These are phyloP conservation scores for Dufourea novaeangliae DNA, from an alignment of 1,140 invertebrate genomes.

Conservation along the genomic window DNA sequence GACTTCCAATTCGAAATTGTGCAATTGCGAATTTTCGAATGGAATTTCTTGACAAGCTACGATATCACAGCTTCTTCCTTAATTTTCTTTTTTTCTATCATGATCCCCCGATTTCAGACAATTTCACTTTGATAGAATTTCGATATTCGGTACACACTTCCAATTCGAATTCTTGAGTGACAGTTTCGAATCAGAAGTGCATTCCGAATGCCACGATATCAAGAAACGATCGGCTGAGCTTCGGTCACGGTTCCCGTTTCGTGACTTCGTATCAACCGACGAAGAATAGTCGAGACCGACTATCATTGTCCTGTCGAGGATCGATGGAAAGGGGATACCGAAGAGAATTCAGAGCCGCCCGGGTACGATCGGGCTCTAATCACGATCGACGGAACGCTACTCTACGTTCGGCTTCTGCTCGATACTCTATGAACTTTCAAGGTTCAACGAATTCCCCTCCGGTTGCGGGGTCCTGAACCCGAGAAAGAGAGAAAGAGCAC, in stretches of 20 bases:
- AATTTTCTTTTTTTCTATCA: no score
- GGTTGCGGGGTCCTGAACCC: constrained; percentile 5
- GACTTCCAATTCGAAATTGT: not conserved
- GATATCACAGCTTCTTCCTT: no score
- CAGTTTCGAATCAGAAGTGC: not conserved
- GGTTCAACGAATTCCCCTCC: constrained; percentile 24
- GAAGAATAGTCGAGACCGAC: not conserved
- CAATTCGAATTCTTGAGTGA: not conserved
- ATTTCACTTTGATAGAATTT: no score
- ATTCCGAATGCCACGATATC: not conserved
- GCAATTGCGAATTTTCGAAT: not conserved
- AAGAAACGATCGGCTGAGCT: not conserved
- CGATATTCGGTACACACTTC: not conserved
- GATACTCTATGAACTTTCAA: constrained; percentile 19
- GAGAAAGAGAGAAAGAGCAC: not conserved
- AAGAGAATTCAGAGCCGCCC: constrained; percentile 35
- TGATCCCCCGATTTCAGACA: no score
- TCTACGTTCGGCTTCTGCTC: constrained; percentile 7
- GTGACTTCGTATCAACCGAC: constrained; percentile 23
- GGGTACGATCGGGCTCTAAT: constrained; percentile 40
- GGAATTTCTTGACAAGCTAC: no score
- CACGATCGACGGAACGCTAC: constrained; percentile 36
- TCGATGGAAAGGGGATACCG: constrained; percentile 28
- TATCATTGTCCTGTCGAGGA: constrained; percentile 25
- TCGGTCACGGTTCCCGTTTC: constrained; percentile 31